phyloP scores from a whole-genome alignment of 37 sponge, comb jelly and placozoan genomes.

The Chondrosia reniformis region DNA sequence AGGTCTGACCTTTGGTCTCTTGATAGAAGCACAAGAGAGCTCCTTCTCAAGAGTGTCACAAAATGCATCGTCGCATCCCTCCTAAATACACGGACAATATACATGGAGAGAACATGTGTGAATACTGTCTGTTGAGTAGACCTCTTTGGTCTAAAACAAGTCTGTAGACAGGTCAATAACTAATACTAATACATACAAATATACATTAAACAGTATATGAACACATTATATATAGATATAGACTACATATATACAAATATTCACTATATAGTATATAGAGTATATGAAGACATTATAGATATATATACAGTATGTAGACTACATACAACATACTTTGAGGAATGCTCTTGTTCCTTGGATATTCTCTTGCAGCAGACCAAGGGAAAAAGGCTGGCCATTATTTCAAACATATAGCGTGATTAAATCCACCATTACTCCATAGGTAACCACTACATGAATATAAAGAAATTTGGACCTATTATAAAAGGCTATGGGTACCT shows the following conservation, averaged over 20 bases:
- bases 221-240: no score
- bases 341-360: slow-evolving; percentile 15
- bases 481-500: not conserved
- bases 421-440: slow-evolving; percentile 59
- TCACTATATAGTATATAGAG: no score
- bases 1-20: slow-evolving; percentile 16
- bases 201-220: no score
- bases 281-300: no score
- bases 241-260: no score
- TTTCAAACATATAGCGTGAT: slow-evolving; percentile 42
- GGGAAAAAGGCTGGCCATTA: slow-evolving; percentile 52
- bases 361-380: slow-evolving; percentile 43
- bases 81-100: slow-evolving; percentile 21
- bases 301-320: no score
- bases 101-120: not conserved
- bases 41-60: slow-evolving; percentile 14
- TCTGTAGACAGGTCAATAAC: no score
- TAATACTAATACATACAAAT: no score
- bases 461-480: not conserved
- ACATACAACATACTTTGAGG: slow-evolving; percentile 32
- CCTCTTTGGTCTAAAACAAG: no score
- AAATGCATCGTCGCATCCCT: slow-evolving; percentile 30
- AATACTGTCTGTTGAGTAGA: not conserved
- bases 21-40: slow-evolving; percentile 16
- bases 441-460: slow-evolving; percentile 24